These are phyloP conservation scores for Pissodes strobi DNA, from an alignment of 1,140 invertebrate genomes.

Conservation along the genomic window DNA sequence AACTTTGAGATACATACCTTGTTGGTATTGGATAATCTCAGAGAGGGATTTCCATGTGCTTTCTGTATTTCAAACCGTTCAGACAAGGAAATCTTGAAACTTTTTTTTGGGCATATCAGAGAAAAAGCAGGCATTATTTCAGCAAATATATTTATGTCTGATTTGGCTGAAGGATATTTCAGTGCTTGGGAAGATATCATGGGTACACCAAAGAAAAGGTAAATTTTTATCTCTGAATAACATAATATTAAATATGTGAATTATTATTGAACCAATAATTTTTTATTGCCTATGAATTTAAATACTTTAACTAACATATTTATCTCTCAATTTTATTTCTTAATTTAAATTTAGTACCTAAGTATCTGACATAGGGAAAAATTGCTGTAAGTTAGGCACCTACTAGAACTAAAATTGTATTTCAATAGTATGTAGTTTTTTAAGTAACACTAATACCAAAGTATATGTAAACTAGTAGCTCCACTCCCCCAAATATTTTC, in stretches of 20 bases:
- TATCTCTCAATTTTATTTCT: too few relatives aligned
- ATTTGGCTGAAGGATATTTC: conserved; percentile 14
- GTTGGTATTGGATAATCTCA: conserved; percentile 27
- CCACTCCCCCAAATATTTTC: too few relatives aligned
- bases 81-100: conserved; percentile 3
- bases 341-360: too few relatives aligned
- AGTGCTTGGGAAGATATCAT: conserved; percentile 25
- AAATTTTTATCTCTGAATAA: too few relatives aligned
- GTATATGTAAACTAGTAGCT: too few relatives aligned
- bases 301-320: background rate
- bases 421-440: too few relatives aligned
- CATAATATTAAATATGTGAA: background rate
- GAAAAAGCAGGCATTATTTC: background rate
- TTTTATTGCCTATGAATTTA: background rate
- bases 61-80: conserved; percentile 31
- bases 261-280: background rate
- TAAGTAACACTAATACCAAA: too few relatives aligned
- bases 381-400: too few relatives aligned
- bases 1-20: conserved; percentile 24
- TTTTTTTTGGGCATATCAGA: conserved; percentile 25
- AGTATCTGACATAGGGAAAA: too few relatives aligned
- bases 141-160: conserved; percentile 31
- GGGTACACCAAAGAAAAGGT: background rate
- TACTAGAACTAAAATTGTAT: too few relatives aligned
- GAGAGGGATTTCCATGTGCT: conserved; percentile 23